Evolutionary conservation across 2,888 invertebrate species (phyloP).

Genomic region (Endomychus coccineus): DNA sequence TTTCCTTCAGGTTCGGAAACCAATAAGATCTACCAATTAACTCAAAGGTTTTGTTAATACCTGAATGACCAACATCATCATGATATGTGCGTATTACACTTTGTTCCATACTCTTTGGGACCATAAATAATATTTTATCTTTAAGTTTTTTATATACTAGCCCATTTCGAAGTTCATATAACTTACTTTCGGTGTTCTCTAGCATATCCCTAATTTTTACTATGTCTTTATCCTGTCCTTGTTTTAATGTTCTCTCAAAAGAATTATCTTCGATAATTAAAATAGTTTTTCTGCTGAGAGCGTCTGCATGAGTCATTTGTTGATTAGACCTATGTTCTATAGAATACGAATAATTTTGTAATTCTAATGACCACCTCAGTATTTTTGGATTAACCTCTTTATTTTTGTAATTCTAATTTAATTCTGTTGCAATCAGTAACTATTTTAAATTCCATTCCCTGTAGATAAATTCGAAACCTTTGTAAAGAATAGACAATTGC

Average conservation of each 20-base stretch:
- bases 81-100: constrained; percentile 15
- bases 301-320: constrained; percentile 7
- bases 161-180: constrained; percentile 18
- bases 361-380: constrained; percentile 12
- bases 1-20: constrained; percentile 8
- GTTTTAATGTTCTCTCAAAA: constrained; percentile 15
- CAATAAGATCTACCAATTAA: constrained; percentile 26
- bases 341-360: constrained; percentile 12
- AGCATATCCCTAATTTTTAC: constrained; percentile 15
- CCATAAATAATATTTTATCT: constrained; percentile 12
- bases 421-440: constrained; percentile 29
- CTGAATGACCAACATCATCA: constrained; percentile 17
- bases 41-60: constrained; percentile 21
- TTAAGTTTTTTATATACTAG: constrained; percentile 16
- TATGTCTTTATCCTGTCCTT: constrained; percentile 16
- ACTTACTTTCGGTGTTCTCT: constrained; percentile 10
- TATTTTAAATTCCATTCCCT: constrained; percentile 26
- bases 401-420: constrained; percentile 16
- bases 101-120: constrained; percentile 16
- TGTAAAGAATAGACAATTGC: constrained; percentile 26
- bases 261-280: constrained; percentile 20
- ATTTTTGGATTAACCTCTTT: constrained; percentile 18
- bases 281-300: constrained; percentile 12
- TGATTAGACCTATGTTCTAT: constrained; percentile 11
- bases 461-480: constrained; percentile 26